Base-by-base conservation (phyloP, 2,888 invertebrate species). In the Adelognathus sp. region DNA sequence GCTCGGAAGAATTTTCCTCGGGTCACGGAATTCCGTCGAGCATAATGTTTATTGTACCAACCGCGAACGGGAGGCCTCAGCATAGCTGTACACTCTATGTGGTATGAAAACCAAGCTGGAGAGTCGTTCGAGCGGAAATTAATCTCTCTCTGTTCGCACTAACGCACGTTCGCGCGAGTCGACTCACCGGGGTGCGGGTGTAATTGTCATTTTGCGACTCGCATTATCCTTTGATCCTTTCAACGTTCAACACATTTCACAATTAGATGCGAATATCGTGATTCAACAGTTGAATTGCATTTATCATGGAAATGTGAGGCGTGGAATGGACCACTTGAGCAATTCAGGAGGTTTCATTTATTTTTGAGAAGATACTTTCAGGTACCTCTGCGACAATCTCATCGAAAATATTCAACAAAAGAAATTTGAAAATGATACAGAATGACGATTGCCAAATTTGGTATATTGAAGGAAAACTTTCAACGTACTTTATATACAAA, bases 141-240 rank as follows among this genome's bases (percentile, higher is more conserved):
- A 44, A 73, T 73, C 56, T 50, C 24, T 46, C 46, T 58, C 58
- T 73, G 33, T 56, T 64, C 73, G 36, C 58, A 21, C 29, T 50
- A 46, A 18, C 58, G 46, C 31, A n/a, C n/a, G n/a, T 46, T 11
- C 31, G 31, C 44, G 9, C 6, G 16, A 11, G 18, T 46, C 21
- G 18, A 11, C 1, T 27, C 44, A 27, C 56, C 5, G 9, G 1
- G 56, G 11, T n/a, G 46, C 18, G n/a, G 18, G 16, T n/a, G 41
- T 44, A 21, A 63, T 54, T 54, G 29, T 54, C 52, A 60, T 72
- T 72, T 46, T 11, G 11, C 18, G 7, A 14, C 24, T 2, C n/a
- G 1, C 14, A 41, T 41, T 39, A 1, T 14, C 27, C 39, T 27
- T 60, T 11, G 27, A 41, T 60, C 9, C 14, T 11, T 60, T 41